A percentile compares a stretch with the other conserved stretches of the same genome.
phyloP scores from a whole-genome alignment of 2,888 invertebrate genomes.

The Pachliopta kotzebuea region DNA sequence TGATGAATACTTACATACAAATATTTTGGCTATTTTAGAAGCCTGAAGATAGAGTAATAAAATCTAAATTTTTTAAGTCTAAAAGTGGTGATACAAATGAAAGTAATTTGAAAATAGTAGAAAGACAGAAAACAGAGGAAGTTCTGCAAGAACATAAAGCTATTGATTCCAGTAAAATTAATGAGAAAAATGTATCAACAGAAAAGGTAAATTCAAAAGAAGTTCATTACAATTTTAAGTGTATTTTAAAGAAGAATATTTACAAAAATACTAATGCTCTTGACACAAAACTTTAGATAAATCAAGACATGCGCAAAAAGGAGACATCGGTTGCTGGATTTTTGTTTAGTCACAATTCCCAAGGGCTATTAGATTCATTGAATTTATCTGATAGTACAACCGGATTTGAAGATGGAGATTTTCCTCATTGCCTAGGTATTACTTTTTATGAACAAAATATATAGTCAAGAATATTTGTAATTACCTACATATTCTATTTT shows the following conservation, averaged over 20 bases:
- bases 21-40: constrained; percentile 38
- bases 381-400: constrained; percentile 62
- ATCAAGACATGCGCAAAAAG: constrained; percentile 32
- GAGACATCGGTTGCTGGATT: constrained; percentile 50
- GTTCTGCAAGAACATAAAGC: background rate
- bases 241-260: background rate
- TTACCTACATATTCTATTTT: constrained; percentile 31
- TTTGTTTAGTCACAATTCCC: constrained; percentile 52
- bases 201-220: background rate
- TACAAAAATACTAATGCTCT: background rate
- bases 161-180: background rate
- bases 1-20: background rate
- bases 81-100: constrained; percentile 25
- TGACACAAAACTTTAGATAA: constrained; percentile 36
- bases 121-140: background rate
- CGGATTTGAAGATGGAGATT: constrained; percentile 59
- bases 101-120: constrained; percentile 31
- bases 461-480: background rate
- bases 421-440: constrained; percentile 45
- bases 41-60: constrained; percentile 44
- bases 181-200: background rate
- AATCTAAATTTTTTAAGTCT: constrained; percentile 58
- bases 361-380: constrained; percentile 55
- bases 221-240: background rate
- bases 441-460: background rate